Evolutionary conservation across 2,113 vertebrate species (phyloP).

Genomic region (Marmota monax): DNA sequence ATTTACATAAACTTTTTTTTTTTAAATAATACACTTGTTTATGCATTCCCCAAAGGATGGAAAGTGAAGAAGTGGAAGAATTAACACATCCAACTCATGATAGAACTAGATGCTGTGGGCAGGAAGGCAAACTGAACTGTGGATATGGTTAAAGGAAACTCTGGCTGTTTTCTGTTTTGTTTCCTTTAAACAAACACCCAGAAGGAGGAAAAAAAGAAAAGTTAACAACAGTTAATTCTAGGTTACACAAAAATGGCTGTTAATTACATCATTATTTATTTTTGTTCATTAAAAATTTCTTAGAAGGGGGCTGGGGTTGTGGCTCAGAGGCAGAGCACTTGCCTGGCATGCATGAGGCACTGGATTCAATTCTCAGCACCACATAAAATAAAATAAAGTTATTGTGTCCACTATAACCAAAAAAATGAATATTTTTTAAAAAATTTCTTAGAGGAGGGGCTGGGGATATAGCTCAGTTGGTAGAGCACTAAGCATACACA

Average conservation of each 20-base stretch:
- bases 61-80: neutral
- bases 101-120: neutral
- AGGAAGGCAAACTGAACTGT: too few species aligned
- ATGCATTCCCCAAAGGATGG: neutral
- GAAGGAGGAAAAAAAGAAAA: neutral
- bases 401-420: too few species aligned
- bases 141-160: neutral
- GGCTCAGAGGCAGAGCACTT: too few species aligned
- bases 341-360: too few species aligned
- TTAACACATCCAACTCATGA: neutral
- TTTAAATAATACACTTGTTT: neutral
- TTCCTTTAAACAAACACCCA: constrained; percentile 4
- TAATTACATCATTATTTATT: neutral
- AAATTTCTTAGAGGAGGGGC: too few species aligned
- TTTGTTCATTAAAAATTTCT: neutral
- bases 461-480: too few species aligned
- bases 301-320: too few species aligned
- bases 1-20: neutral
- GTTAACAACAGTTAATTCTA: neutral
- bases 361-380: too few species aligned
- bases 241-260: neutral
- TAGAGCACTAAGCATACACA: too few species aligned
- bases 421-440: too few species aligned
- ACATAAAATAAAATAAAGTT: too few species aligned
- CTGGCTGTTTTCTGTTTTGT: neutral